These are phyloP conservation scores for Drosophila maculinotata DNA, from an alignment of 2,888 invertebrate genomes.

Conservation along the genomic window DNA sequence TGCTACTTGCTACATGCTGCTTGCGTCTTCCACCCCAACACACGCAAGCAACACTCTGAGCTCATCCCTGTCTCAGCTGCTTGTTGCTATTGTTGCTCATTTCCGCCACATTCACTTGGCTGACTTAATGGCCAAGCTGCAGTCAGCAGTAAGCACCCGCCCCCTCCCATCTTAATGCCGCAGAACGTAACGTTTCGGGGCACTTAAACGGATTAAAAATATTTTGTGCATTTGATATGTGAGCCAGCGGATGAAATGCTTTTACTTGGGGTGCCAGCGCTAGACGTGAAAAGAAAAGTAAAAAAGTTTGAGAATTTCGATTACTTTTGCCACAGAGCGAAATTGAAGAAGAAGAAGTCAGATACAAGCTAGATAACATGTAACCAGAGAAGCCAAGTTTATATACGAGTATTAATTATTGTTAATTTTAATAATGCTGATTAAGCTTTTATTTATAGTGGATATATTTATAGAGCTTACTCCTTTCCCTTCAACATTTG, in stretches of 20 bases:
- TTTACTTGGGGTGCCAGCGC: conserved; percentile 26
- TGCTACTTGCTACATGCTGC: no score
- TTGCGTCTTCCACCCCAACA: neutral
- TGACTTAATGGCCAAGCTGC: conserved; percentile 75
- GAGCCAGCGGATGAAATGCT: conserved; percentile 59
- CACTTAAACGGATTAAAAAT: conserved; percentile 83
- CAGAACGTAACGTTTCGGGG: conserved; percentile 39
- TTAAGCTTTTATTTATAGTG: conserved; percentile 1
- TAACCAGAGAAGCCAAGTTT: neutral
- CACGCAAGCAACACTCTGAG: conserved; percentile 1
- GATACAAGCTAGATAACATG: conserved; percentile 18
- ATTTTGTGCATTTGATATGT: conserved; percentile 80
- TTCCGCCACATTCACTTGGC: conserved; percentile 79
- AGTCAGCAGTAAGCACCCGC: conserved; percentile 17
- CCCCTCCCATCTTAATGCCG: neutral
- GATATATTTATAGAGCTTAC: neutral
- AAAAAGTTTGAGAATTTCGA: conserved; percentile 40
- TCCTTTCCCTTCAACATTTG: neutral
- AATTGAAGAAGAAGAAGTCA: conserved; percentile 20
- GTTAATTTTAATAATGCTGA: neutral
- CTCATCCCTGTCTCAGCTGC: conserved; percentile 44
- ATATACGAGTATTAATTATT: conserved; percentile 12
- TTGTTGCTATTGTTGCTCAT: conserved; percentile 78
- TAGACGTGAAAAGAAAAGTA: conserved; percentile 1
- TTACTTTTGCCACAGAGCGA: conserved; percentile 36